Percentiles rank a stretch among this genome's conserved stretches.
These are phyloP conservation scores for Nipponacmea schrenckii DNA, from an alignment of 2,888 invertebrate genomes.

Conservation along the genomic window DNA sequence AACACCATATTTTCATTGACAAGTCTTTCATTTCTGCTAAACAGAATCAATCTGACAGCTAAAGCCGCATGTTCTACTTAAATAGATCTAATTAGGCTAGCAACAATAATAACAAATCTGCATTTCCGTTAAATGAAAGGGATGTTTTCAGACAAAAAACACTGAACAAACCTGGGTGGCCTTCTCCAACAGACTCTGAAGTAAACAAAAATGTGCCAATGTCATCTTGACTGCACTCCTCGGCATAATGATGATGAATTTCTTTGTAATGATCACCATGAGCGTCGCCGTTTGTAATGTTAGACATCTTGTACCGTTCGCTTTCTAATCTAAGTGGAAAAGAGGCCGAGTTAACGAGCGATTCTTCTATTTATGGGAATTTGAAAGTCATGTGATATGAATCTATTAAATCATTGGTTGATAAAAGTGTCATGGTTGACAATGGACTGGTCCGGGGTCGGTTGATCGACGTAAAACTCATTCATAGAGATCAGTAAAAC, in stretches of 20 bases:
- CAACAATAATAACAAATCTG: background rate
- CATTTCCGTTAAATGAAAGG: too few species aligned
- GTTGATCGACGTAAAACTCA: too few species aligned
- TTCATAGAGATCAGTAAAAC: too few species aligned
- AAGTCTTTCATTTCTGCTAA: slow-evolving; percentile 2
- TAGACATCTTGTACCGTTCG: slow-evolving; percentile 37
- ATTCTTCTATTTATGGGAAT: slow-evolving; percentile 34
- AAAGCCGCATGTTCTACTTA: background rate
- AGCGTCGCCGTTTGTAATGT: slow-evolving; percentile 27
- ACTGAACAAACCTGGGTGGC: slow-evolving; percentile 65
- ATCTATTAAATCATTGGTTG: slow-evolving; percentile 14
- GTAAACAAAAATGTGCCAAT: slow-evolving; percentile 65
- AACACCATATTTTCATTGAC: background rate
- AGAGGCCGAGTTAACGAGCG: slow-evolving; percentile 43
- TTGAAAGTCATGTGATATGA: slow-evolving; percentile 32
- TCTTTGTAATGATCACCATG: slow-evolving; percentile 52
- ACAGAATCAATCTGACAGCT: slow-evolving; percentile 42
- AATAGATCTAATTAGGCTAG: too few species aligned
- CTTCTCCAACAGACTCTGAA: slow-evolving; percentile 69
- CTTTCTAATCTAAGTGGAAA: slow-evolving; percentile 44
- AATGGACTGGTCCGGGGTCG: slow-evolving; percentile 10
- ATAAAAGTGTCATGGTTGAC: slow-evolving; percentile 5
- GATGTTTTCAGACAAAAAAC: too few species aligned
- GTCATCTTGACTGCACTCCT: slow-evolving; percentile 61
- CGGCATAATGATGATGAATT: slow-evolving; percentile 57